Evolutionary conservation across 2,113 vertebrate species (phyloP).

Genomic region (Ophiodon elongatus): DNA sequence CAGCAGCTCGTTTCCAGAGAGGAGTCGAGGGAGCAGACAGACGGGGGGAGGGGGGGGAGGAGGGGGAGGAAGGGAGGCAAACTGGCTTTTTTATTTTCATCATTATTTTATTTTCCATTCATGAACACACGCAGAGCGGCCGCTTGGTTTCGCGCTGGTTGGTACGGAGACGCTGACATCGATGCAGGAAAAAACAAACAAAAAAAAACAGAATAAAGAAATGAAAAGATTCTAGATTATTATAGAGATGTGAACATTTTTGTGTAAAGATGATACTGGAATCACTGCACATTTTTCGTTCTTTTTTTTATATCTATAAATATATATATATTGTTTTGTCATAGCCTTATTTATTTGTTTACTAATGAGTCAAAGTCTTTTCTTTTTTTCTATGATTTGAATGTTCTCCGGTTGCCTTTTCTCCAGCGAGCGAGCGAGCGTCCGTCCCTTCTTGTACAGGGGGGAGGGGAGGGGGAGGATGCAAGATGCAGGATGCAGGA

Average conservation of each 20-base stretch:
- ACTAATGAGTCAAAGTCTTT: conserved; percentile 67
- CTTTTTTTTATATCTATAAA: conserved; percentile 63
- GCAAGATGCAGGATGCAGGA: too few relatives aligned
- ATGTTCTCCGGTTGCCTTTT: conserved; percentile 80
- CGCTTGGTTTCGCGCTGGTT: conserved; percentile 26
- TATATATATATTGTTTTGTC: conserved; percentile 78
- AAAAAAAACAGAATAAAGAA: neutral
- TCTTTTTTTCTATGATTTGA: conserved; percentile 66
- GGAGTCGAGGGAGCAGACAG: neutral
- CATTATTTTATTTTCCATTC: neutral
- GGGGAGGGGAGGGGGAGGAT: neutral
- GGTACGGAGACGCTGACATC: conserved; percentile 31
- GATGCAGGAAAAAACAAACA: conserved; percentile 40
- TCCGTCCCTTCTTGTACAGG: neutral
- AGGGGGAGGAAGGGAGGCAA: neutral
- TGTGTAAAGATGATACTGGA: conserved; percentile 79
- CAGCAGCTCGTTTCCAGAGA: neutral
- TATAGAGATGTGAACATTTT: conserved; percentile 76
- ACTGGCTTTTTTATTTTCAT: neutral
- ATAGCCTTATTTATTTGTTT: conserved; percentile 86
- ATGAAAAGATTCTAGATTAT: conserved; percentile 52
- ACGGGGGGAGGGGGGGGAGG: neutral
- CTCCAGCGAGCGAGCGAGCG: conserved; percentile 32
- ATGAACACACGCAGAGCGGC: conserved; percentile 20
- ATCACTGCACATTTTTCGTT: conserved; percentile 77